Evolutionary conservation across 2,888 invertebrate species (phyloP).

Genomic region (Nephrotoma flavescens): DNA sequence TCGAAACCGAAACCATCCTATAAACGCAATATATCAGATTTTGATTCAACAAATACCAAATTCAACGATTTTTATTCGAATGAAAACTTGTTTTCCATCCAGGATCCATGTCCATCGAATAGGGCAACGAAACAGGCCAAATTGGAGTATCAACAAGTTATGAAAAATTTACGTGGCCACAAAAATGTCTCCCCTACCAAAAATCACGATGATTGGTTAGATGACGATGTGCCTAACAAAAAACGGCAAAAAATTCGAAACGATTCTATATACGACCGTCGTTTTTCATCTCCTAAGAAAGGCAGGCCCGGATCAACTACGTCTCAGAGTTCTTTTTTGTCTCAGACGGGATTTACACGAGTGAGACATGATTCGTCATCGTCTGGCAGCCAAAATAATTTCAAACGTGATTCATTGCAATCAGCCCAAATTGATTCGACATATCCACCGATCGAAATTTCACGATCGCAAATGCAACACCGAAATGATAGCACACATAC

Average conservation of each 20-base stretch:
- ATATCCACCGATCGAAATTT: neutral
- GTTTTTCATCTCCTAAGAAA: neutral
- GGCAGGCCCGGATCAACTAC: neutral
- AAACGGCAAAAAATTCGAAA: slow-evolving; percentile 24
- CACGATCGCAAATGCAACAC: neutral
- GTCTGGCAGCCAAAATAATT: slow-evolving; percentile 17
- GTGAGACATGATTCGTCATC: slow-evolving; percentile 28
- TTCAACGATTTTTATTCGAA: neutral
- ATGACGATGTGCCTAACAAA: slow-evolving; percentile 47
- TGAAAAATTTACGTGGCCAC: slow-evolving; percentile 3
- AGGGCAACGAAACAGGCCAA: neutral
- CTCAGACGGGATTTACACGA: slow-evolving; percentile 48
- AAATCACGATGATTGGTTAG: slow-evolving; percentile 58
- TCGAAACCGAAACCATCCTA: neutral
- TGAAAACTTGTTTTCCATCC: neutral
- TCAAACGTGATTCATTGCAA: neutral
- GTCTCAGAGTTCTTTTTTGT: slow-evolving; percentile 40
- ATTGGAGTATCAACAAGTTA: slow-evolving; percentile 5
- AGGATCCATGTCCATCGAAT: neutral
- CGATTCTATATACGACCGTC: slow-evolving; percentile 6
- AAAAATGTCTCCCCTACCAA: neutral
- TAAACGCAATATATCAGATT: neutral
- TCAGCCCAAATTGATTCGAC: neutral
- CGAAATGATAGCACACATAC: slow-evolving; percentile 16
- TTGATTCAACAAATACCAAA: neutral